Evolutionary conservation across 2,113 vertebrate species (phyloP).

Genomic region (Clarias macrocephalus): DNA sequence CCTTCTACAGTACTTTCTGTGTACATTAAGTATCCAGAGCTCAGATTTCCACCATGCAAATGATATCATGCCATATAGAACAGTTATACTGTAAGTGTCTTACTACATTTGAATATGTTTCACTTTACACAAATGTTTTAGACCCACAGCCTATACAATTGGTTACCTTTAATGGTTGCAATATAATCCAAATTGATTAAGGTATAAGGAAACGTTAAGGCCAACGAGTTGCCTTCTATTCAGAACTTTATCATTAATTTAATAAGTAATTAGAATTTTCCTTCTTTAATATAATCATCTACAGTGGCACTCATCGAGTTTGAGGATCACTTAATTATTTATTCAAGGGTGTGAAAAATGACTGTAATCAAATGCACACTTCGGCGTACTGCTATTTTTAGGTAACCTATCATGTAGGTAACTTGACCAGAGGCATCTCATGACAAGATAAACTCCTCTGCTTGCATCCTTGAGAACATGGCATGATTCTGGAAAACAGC

Average conservation of each 20-base stretch:
- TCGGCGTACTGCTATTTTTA: background rate
- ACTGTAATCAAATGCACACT: background rate
- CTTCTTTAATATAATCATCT: background rate
- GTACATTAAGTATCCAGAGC: slow-evolving; percentile 69
- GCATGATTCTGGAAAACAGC: slow-evolving; percentile 60
- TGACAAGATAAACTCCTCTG: slow-evolving; percentile 46
- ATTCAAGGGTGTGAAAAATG: slow-evolving; percentile 14
- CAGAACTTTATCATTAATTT: background rate
- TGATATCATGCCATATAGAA: slow-evolving; percentile 67
- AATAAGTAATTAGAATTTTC: background rate
- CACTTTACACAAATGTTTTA: background rate
- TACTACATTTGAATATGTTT: background rate
- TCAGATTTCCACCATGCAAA: slow-evolving; percentile 64
- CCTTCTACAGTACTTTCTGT: slow-evolving; percentile 67
- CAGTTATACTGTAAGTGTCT: slow-evolving; percentile 26
- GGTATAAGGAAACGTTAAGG: background rate
- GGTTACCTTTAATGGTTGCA: background rate
- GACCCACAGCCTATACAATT: background rate
- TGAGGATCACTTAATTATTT: slow-evolving; percentile 4
- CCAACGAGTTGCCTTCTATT: background rate
- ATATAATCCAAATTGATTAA: background rate
- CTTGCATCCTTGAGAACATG: slow-evolving; percentile 63
- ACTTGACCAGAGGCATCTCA: slow-evolving; percentile 10
- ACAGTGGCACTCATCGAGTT: background rate
- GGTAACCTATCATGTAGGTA: background rate